A percentile compares a stretch with the other conserved stretches of the same genome.
Conservation (phyloP, 1,140 invertebrate genomes). For the Neoseiulus cucumeris region DNA sequence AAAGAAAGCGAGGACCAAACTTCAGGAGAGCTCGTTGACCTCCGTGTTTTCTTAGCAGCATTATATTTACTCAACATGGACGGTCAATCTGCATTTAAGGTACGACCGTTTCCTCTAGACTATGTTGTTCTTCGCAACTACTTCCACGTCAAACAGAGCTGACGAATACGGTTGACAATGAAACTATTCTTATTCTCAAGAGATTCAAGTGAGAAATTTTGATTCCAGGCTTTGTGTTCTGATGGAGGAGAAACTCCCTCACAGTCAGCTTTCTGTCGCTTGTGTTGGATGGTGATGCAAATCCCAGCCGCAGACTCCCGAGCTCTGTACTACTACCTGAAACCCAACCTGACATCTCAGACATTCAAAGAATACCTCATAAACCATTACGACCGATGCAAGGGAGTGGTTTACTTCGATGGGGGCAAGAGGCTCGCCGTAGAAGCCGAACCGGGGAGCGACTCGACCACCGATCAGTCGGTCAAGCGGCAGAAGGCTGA, state of each 20-base stretch:
- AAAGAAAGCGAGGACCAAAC: background rate
- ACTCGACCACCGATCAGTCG: background rate
- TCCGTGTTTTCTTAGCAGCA: background rate
- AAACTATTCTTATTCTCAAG: no score
- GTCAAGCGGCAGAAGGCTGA: conserved; percentile 10
- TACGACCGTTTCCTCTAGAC: background rate
- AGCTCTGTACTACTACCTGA: background rate
- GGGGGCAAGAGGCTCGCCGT: background rate
- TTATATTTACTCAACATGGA: background rate
- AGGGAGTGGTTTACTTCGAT: conserved; percentile 1
- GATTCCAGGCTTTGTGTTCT: no score
- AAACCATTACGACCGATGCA: background rate
- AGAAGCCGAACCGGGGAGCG: background rate
- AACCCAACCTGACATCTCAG: background rate
- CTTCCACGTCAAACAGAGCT: no score
- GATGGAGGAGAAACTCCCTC: background rate
- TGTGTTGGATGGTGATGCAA: conserved; percentile 3
- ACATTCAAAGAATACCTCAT: background rate
- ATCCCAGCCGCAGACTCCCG: background rate
- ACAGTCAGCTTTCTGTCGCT: conserved; percentile 5
- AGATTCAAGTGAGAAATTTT: no score
- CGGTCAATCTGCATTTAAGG: conserved; percentile 4
- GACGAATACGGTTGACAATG: no score
- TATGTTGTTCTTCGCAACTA: no score
- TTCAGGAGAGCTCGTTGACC: background rate